Evolutionary conservation across 2,888 invertebrate species (phyloP), one percentile per base, ranked within the genome.

Genomic region (Hipparchia sbordonii): DNA sequence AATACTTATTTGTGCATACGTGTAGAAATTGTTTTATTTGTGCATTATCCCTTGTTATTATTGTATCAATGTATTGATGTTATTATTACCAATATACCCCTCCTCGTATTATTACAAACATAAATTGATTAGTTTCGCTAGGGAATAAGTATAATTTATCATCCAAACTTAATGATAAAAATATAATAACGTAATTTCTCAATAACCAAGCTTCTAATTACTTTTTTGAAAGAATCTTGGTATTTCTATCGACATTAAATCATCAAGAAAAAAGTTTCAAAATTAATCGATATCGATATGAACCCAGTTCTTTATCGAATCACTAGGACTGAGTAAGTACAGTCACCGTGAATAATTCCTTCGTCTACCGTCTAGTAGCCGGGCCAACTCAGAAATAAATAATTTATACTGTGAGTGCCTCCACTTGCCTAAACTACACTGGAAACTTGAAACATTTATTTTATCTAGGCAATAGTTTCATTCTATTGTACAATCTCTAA

Each of bases 261-360:
- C 1, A 60, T 39, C 39, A 39, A 39, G 39, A 39, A 52, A 23
- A 2, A 46, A 39, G 48, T 62, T 3, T 6, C n/a, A 13, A 46
- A 10, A n/a, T 46, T 48, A 13, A 51, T 63, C 51, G 23, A 51
- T 51, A 51, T 65, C 33, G 59, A 60, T 10, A 52, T 8, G 48
- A 66, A 59, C 54, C 12, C 9, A 68, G 45, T 54, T 65, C 6
- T 8, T 12, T 2, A 65, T 52, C 33, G 12, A 52, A 65, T 12
- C 65, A 48, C 65, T 67, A 57, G 57, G 71, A 70, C 67, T 57
- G 69, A 52, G 71, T 61, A 67, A 72, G 73, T 73, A 72, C 73
- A 85, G 84, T 83, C 85, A 79, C 79, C 81, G 85, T 86, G 85
- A 89, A 89, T 87, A 89, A 88, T 88, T 86, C 83, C 81, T 67